phyloP scores from a whole-genome alignment of 2,888 invertebrate species.

The Emmelina monodactyla region DNA sequence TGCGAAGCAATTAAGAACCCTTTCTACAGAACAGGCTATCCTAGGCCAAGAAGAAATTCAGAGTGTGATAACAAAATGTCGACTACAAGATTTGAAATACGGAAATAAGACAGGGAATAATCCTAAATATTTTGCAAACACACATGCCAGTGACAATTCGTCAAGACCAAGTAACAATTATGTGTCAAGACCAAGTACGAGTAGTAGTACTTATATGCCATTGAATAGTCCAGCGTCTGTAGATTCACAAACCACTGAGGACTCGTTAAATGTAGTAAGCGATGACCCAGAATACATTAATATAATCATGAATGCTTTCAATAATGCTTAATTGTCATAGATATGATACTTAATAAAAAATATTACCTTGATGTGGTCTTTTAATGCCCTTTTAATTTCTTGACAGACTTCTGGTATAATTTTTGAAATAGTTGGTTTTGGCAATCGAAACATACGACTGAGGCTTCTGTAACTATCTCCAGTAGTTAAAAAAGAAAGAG shows the following conservation, averaged over 20 bases:
- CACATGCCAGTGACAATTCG: slow-evolving; percentile 2
- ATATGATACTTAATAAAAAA: slow-evolving; percentile 3
- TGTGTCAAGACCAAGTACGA: no score
- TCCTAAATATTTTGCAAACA: slow-evolving; percentile 2
- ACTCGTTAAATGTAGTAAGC: slow-evolving; percentile 12
- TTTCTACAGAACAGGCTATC: slow-evolving; percentile 8
- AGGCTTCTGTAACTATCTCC: slow-evolving; percentile 11
- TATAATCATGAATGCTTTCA: slow-evolving; percentile 12
- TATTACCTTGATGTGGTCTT: slow-evolving; percentile 3
- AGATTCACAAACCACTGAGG: slow-evolving; percentile 4
- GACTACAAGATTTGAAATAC: slow-evolving; percentile 3
- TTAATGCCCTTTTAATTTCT: slow-evolving; percentile 3
- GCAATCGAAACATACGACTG: slow-evolving; percentile 11
- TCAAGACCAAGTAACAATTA: background rate
- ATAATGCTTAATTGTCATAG: slow-evolving; percentile 7
- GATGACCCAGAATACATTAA: slow-evolving; percentile 13
- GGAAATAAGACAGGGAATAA: slow-evolving; percentile 5
- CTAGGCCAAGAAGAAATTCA: slow-evolving; percentile 8
- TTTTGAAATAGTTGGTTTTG: slow-evolving; percentile 13
- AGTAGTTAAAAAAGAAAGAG: slow-evolving; percentile 4
- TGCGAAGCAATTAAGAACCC: slow-evolving; percentile 5
- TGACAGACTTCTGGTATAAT: slow-evolving; percentile 14
- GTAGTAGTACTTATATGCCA: slow-evolving; percentile 9
- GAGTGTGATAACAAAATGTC: slow-evolving; percentile 4
- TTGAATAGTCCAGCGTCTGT: slow-evolving; percentile 12